Evolutionary conservation across 1,140 invertebrate genomes (phyloP).

Genomic region (Danaus plexippus): DNA sequence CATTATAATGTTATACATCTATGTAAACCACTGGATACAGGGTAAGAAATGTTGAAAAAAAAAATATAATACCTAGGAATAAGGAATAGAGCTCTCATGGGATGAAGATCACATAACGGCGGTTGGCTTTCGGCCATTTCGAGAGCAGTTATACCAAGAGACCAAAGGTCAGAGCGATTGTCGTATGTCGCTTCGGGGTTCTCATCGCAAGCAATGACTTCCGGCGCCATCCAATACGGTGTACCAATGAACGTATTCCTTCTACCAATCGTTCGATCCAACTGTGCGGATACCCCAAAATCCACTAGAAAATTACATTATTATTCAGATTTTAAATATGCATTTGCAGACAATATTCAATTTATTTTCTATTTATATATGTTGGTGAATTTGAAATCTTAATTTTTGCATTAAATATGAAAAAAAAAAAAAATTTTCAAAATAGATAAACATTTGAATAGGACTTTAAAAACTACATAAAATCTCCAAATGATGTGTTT

Average conservation of each 20-base stretch:
- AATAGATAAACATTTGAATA: neutral
- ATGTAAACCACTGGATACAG: slow-evolving; percentile 4
- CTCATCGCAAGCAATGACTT: slow-evolving; percentile 99
- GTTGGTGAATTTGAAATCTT: slow-evolving; percentile 5
- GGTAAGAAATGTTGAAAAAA: slow-evolving; percentile 1
- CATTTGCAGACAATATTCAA: no score
- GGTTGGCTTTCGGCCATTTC: slow-evolving; percentile 99
- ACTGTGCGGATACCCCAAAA: slow-evolving; percentile 99
- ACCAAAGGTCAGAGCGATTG: slow-evolving; percentile 99
- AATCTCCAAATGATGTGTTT: no score
- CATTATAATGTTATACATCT: slow-evolving; percentile 2
- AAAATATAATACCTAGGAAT: slow-evolving; percentile 83
- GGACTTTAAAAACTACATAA: neutral
- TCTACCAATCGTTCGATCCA: slow-evolving; percentile 98
- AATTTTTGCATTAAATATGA: slow-evolving; percentile 2
- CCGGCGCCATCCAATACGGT: slow-evolving; percentile 97
- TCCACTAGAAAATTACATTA: slow-evolving; percentile 80
- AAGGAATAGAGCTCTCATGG: slow-evolving; percentile 98
- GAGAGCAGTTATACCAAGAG: slow-evolving; percentile 97
- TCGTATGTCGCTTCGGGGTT: slow-evolving; percentile 99
- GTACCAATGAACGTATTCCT: slow-evolving; percentile 99
- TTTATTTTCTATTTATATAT: no score
- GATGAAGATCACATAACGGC: slow-evolving; percentile 98
- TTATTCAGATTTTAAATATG: no score
- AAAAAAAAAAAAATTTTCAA: neutral